Conservation (phyloP, 2,888 invertebrate genomes). For the Pristionchus fissidentatus region DNA sequence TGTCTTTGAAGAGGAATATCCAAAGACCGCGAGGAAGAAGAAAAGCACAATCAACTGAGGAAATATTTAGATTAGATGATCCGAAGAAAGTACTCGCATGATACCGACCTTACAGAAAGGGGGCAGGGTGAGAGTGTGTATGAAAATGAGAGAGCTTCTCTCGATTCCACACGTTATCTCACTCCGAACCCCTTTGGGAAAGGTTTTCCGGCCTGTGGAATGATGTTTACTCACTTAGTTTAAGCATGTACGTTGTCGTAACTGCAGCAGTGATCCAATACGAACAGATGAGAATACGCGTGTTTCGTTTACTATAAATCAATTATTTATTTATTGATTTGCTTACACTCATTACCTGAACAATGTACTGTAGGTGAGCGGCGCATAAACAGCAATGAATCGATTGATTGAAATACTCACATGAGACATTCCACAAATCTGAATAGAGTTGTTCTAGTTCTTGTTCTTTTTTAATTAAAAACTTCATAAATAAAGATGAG, state of each 20-base stretch:
- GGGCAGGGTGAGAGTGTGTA: too few relatives aligned
- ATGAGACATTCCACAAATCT: conserved; percentile 52
- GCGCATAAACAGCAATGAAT: conserved; percentile 52
- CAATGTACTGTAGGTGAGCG: conserved; percentile 45
- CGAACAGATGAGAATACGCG: background rate
- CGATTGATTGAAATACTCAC: conserved; percentile 53
- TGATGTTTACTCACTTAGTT: background rate
- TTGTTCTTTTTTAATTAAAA: too few relatives aligned
- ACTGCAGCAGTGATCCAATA: background rate
- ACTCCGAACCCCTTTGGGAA: background rate
- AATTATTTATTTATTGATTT: background rate
- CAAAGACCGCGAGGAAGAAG: background rate
- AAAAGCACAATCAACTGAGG: conserved; percentile 36
- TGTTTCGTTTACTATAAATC: conserved; percentile 9
- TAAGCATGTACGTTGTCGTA: conserved; percentile 14
- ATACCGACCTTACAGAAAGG: too few relatives aligned
- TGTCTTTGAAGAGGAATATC: conserved; percentile 32
- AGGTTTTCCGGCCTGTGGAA: background rate
- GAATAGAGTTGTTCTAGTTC: too few relatives aligned
- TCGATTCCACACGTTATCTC: too few relatives aligned
- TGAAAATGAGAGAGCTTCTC: too few relatives aligned
- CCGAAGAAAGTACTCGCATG: background rate
- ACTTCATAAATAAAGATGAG: conserved; percentile 38
- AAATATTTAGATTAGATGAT: background rate
- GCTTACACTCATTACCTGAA: background rate